These are phyloP conservation scores for Drosophila kanekoi DNA, from an alignment of 2,888 invertebrate species.

Conservation along the genomic window DNA sequence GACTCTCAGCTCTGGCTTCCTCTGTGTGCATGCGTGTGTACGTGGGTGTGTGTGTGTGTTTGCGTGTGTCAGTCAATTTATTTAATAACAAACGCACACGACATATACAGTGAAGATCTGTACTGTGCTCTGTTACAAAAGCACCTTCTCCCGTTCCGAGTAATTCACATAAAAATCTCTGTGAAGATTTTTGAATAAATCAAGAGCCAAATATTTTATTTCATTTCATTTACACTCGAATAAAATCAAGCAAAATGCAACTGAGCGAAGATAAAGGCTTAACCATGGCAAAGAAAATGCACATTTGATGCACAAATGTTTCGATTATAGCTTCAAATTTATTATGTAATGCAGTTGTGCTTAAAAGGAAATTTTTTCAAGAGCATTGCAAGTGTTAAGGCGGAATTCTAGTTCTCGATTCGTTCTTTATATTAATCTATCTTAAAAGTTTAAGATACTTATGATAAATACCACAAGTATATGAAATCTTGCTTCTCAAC, in stretches of 20 bases:
- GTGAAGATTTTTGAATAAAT: slow-evolving; percentile 62
- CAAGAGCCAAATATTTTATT: slow-evolving; percentile 67
- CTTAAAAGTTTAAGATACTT: no score
- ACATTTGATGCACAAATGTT: not conserved
- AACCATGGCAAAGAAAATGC: not conserved
- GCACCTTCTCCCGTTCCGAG: slow-evolving; percentile 4
- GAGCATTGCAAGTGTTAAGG: no score
- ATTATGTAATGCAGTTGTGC: no score
- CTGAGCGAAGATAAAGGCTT: slow-evolving; percentile 2
- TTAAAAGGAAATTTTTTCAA: no score
- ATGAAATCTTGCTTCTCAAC: no score
- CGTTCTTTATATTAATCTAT: no score
- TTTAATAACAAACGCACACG: slow-evolving; percentile 73
- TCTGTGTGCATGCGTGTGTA: slow-evolving; percentile 9
- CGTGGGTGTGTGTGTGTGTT: slow-evolving; percentile 15
- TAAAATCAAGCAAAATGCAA: slow-evolving; percentile 18
- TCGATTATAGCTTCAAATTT: slow-evolving; percentile 1
- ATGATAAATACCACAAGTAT: no score
- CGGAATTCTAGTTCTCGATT: no score
- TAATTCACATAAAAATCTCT: slow-evolving; percentile 54
- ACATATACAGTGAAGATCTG: slow-evolving; percentile 25
- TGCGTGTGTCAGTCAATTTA: slow-evolving; percentile 74
- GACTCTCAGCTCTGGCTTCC: slow-evolving; percentile 53
- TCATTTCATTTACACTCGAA: slow-evolving; percentile 58
- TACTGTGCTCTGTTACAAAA: slow-evolving; percentile 36